These are phyloP conservation scores for Macropodus opercularis DNA, from an alignment of 2,797 vertebrate species.

Conservation along the genomic window DNA sequence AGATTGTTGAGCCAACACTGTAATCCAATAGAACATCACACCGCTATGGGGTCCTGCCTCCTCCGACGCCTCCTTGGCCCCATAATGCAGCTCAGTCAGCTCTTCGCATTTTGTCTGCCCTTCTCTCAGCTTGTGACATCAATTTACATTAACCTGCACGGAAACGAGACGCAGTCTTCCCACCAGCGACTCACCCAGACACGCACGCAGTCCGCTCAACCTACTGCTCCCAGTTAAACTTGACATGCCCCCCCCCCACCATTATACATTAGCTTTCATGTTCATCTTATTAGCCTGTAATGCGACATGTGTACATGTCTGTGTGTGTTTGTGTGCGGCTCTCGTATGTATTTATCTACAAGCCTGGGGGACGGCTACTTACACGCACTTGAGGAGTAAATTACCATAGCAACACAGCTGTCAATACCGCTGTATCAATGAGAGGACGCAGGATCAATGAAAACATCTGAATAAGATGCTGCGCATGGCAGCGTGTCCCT, in stretches of 20 bases:
- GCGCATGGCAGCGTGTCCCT: constrained; percentile 54
- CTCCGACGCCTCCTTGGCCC: constrained; percentile 69
- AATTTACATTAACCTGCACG: constrained; percentile 77
- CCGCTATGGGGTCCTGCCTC: constrained; percentile 73
- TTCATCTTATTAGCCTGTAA: constrained; percentile 73
- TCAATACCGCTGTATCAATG: constrained; percentile 75
- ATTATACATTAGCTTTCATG: constrained; percentile 68
- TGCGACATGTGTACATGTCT: constrained; percentile 27
- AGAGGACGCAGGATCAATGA: constrained; percentile 75
- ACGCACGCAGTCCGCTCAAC: constrained; percentile 43
- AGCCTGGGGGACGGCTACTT: constrained; percentile 37
- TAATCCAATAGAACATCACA: constrained; percentile 81
- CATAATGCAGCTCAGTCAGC: constrained; percentile 75
- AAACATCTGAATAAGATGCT: constrained; percentile 70
- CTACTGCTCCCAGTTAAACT: constrained; percentile 60
- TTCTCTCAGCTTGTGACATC: constrained; percentile 75
- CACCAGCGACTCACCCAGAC: constrained; percentile 37
- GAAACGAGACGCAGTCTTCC: constrained; percentile 65
- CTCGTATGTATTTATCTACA: constrained; percentile 48
- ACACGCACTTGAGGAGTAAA: constrained; percentile 68
- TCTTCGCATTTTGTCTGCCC: constrained; percentile 72
- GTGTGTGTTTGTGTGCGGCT: constrained; percentile 12
- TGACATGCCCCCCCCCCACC: constrained; percentile 62
- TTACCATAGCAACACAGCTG: constrained; percentile 80
- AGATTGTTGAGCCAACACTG: constrained; percentile 81